These are phyloP conservation scores for Aspidapion aeneum DNA, from an alignment of 2,888 invertebrate species.

Conservation along the genomic window DNA sequence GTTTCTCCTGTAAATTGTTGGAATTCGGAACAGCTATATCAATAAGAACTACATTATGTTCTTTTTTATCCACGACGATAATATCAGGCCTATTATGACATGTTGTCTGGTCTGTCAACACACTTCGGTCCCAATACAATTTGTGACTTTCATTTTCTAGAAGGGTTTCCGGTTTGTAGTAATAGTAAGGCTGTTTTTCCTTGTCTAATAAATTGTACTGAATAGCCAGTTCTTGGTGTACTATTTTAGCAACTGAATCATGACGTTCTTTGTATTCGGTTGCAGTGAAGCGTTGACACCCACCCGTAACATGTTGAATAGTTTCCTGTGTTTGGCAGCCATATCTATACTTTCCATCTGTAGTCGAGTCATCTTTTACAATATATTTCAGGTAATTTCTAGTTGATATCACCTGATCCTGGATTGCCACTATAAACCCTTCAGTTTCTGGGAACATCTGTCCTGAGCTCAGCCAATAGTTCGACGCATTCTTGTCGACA, in stretches of 20 bases:
- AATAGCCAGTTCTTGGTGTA: background rate
- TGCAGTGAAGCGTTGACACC: background rate
- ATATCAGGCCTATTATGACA: background rate
- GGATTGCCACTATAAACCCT: slow-evolving; percentile 16
- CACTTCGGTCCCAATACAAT: background rate
- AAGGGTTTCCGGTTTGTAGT: background rate
- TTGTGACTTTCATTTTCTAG: background rate
- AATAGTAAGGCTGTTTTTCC: background rate
- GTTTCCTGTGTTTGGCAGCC: slow-evolving; percentile 3
- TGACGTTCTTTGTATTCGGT: slow-evolving; percentile 3
- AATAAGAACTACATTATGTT: background rate
- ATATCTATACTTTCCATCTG: background rate
- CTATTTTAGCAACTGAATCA: background rate
- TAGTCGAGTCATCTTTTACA: background rate
- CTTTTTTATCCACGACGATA: background rate
- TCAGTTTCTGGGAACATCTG: slow-evolving; percentile 21
- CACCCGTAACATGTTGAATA: slow-evolving; percentile 1
- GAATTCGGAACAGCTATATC: background rate
- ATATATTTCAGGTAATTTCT: slow-evolving; percentile 5
- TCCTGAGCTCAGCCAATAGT: no score
- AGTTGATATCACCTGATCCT: slow-evolving; percentile 15
- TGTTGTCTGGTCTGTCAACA: background rate
- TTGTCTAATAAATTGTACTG: background rate
- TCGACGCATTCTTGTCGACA: no score
- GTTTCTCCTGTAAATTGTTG: background rate